Base-by-base conservation (phyloP, 2,888 invertebrate genomes). In the Ormyrus nitidulus region DNA sequence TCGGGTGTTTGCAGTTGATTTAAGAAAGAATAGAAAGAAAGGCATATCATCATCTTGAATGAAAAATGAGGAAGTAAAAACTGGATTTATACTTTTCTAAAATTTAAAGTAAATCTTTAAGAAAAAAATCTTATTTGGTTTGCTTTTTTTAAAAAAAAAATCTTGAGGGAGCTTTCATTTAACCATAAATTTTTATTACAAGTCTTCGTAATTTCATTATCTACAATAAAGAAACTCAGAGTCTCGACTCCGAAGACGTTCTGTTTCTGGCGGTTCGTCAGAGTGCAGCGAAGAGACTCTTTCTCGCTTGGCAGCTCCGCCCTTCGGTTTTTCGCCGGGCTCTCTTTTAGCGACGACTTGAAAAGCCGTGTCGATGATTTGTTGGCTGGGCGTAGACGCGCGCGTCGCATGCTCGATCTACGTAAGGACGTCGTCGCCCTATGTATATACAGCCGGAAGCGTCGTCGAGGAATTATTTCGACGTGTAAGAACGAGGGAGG, bases 361-460 rank as follows among this genome's bases (percentile, higher is more conserved):
- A 59, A 72, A 66, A 62, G 72, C 71, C 79, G 81, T 84, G 85
- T 85, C 85, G 87, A 88, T 89, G 89, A 89, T 89, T 89, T 89
- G 88, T 88, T 87, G 87, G 84, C 84, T 79, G 86, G 88, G 87
- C 88, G 86, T 72, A 61, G 34, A 34, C 59, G 72, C 75, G 65
- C 48, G 66, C 59, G 69, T 77, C 68, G 69, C 69, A 81, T 70
- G 80, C 80, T 81, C 80, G 69, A 81, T 81, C 80, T 81, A 11
- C 66, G 44, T 19, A 44, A 73, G 74, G 53, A 70, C 58, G 65
- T 70, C 34, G 44, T 44, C 62, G 62, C 9, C 13, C 13, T 10
- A 34, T 56, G 13, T 58, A 71, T 48, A 65, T 64, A 76, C 54
- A 53, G 69, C 69, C 34, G 76, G 49, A 34, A 44, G 49, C 46